Percentiles rank a stretch among this genome's conserved stretches.
Conservation (phyloP, 2,888 invertebrate species). For the Iphiclides podalirius region DNA sequence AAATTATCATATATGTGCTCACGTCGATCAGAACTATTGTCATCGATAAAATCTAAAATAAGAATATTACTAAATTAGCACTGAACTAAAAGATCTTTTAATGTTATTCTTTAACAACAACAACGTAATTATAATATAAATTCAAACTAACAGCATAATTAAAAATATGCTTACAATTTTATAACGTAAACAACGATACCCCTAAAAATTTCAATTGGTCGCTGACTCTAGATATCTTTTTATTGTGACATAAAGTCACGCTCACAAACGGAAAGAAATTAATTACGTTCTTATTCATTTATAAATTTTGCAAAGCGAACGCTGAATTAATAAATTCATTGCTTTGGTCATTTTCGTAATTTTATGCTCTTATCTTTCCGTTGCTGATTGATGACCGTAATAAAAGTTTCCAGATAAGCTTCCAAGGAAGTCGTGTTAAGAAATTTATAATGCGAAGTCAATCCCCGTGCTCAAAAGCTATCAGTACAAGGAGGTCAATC, state of each 20-base stretch:
- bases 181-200: too few species aligned
- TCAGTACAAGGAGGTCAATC: neutral
- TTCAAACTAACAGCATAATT: too few species aligned
- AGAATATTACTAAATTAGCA: too few species aligned
- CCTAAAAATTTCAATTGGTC: too few species aligned
- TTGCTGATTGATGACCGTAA: constrained; percentile 13
- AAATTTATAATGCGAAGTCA: constrained; percentile 12
- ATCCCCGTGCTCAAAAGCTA: neutral
- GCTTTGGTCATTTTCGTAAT: constrained; percentile 9
- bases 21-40: too few species aligned
- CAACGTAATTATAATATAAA: too few species aligned
- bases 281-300: constrained; percentile 7
- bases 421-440: constrained; percentile 18
- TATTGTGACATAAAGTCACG: constrained; percentile 7
- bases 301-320: constrained; percentile 2
- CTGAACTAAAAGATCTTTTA: too few species aligned
- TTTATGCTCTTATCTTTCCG: constrained; percentile 10
- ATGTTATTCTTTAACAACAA: too few species aligned
- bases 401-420: constrained; percentile 20
- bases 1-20: too few species aligned
- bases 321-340: constrained; percentile 14
- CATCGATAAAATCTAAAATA: too few species aligned
- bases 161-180: too few species aligned
- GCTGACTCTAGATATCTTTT: too few species aligned
- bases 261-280: constrained; percentile 1